Conservation (phyloP, 2,888 invertebrate genomes). For the Agriopis leucophaearia region DNA sequence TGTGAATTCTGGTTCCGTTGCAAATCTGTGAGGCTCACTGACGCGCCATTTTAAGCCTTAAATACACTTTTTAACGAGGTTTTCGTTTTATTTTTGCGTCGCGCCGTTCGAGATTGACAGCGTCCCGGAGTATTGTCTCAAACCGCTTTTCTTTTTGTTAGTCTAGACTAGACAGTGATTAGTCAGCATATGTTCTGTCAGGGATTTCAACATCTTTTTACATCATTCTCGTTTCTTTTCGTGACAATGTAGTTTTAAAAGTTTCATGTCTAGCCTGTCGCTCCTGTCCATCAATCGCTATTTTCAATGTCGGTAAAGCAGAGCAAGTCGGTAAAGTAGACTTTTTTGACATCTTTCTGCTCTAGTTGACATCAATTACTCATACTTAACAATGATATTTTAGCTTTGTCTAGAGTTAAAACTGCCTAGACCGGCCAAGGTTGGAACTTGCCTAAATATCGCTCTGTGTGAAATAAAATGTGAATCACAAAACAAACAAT, state of each 20-base stretch:
- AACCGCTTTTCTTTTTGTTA: conserved; percentile 47
- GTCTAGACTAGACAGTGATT: conserved; percentile 67
- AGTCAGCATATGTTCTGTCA: conserved; percentile 68
- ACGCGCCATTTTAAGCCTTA: conserved; percentile 67
- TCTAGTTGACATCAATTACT: conserved; percentile 27
- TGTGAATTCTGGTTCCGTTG: conserved; percentile 63
- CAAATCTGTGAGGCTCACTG: conserved; percentile 51
- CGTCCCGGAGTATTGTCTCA: conserved; percentile 61
- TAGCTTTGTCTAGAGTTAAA: conserved; percentile 15
- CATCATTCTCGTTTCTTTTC: conserved; percentile 52
- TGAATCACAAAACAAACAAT: conserved; percentile 33
- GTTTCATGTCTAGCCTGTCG: conserved; percentile 42
- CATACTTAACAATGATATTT: conserved; percentile 21
- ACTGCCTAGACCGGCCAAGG: conserved; percentile 1
- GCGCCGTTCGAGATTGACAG: conserved; percentile 63
- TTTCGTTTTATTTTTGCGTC: conserved; percentile 32
- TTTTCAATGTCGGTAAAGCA: conserved; percentile 36
- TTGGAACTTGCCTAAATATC: conserved; percentile 5
- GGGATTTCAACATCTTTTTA: conserved; percentile 58
- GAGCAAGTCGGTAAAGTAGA: conserved; percentile 34
- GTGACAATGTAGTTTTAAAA: conserved; percentile 51
- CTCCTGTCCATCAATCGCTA: conserved; percentile 40
- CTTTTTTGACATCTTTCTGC: conserved; percentile 25
- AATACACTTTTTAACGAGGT: conserved; percentile 59
- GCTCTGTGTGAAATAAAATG: conserved; percentile 8